Evolutionary conservation across 2,797 vertebrate species (phyloP).

Genomic region (Gymnoscopelus braueri): DNA sequence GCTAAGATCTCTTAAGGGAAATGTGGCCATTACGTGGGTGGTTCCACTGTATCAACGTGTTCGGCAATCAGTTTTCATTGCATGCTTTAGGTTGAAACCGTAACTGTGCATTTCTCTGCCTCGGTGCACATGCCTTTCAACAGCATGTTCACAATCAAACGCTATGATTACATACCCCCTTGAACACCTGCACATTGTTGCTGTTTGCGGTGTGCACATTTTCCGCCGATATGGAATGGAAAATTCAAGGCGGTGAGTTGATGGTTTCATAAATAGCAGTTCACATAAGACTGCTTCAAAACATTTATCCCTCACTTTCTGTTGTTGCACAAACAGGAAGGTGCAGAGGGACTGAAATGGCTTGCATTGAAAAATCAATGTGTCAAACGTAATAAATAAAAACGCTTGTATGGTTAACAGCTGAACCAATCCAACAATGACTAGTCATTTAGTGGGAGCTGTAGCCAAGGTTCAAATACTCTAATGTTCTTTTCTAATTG

Average conservation of each 20-base stretch:
- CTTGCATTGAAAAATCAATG: slow-evolving; percentile 40
- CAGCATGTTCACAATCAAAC: slow-evolving; percentile 56
- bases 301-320: slow-evolving; percentile 32
- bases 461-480: slow-evolving; percentile 34
- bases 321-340: slow-evolving; percentile 43
- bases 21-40: slow-evolving; percentile 55
- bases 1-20: slow-evolving; percentile 43
- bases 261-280: slow-evolving; percentile 44
- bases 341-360: slow-evolving; percentile 31
- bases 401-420: not conserved
- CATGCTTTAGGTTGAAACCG: slow-evolving; percentile 38
- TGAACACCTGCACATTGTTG: slow-evolving; percentile 66
- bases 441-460: slow-evolving; percentile 8
- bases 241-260: slow-evolving; percentile 36
- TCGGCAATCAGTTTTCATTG: slow-evolving; percentile 56
- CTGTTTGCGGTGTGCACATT: slow-evolving; percentile 51
- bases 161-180: slow-evolving; percentile 51
- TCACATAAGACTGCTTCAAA: slow-evolving; percentile 42
- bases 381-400: no score
- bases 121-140: slow-evolving; percentile 43
- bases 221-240: slow-evolving; percentile 27
- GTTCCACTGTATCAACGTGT: slow-evolving; percentile 6
- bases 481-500: slow-evolving; percentile 41
- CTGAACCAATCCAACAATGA: slow-evolving; percentile 1
- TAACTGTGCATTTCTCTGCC: slow-evolving; percentile 31